These are phyloP conservation scores for Villa cingulata DNA, from an alignment of 2,888 invertebrate species.

Conservation along the genomic window DNA sequence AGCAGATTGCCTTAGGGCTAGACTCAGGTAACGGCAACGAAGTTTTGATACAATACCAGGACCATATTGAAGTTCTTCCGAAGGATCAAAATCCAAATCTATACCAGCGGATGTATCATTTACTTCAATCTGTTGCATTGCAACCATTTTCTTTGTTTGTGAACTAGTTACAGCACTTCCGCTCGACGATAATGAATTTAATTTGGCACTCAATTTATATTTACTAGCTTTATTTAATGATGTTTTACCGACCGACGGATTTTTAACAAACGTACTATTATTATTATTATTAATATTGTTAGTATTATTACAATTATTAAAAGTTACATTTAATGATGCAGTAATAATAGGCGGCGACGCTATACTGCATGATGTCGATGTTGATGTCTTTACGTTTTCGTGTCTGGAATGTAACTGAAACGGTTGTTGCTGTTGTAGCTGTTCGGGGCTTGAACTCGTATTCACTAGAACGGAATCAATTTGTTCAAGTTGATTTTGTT, in stretches of 20 bases:
- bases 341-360: constrained; percentile 2
- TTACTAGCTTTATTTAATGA: constrained; percentile 1
- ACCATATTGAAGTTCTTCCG: constrained; percentile 76
- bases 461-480: constrained; percentile 1
- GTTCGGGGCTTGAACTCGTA: neutral
- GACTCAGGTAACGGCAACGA: constrained; percentile 72
- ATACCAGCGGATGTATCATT: constrained; percentile 11
- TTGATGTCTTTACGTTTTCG: constrained; percentile 27
- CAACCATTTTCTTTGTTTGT: constrained; percentile 36
- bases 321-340: neutral
- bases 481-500: neutral
- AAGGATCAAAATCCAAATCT: constrained; percentile 37
- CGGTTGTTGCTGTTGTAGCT: constrained; percentile 6
- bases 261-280: constrained; percentile 9
- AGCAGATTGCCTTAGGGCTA: constrained; percentile 64
- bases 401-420: constrained; percentile 31
- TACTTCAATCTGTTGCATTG: constrained; percentile 24
- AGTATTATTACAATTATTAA: too few species aligned
- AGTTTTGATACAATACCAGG: constrained; percentile 83
- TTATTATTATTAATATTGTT: neutral
- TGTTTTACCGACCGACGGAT: constrained; percentile 8
- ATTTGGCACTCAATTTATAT: neutral
- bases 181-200: neutral
- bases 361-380: constrained; percentile 8
- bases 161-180: neutral